A percentile compares a stretch with the other conserved stretches of the same genome.
phyloP scores from a whole-genome alignment of 2,888 invertebrate genomes.

The Loripinus fragilis region DNA sequence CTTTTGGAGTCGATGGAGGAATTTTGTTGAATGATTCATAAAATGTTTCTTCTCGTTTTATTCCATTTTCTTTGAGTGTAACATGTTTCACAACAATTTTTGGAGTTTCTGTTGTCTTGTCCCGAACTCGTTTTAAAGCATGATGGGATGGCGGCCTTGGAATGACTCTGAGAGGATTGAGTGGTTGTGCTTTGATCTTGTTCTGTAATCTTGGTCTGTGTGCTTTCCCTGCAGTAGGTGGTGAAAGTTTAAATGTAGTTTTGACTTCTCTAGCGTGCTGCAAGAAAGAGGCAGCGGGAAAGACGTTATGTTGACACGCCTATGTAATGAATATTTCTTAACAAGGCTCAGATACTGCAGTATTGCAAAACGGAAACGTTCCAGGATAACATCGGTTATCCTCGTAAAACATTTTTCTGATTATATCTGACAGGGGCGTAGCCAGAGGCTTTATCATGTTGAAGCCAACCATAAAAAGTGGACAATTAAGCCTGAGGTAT shows the following conservation, averaged over 20 bases:
- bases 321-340: too few species aligned
- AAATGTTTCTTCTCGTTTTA: not conserved
- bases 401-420: too few species aligned
- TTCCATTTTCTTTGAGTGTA: not conserved
- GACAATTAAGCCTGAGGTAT: too few species aligned
- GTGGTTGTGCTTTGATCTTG: slow-evolving; percentile 1
- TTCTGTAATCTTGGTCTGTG: slow-evolving; percentile 22
- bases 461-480: too few species aligned
- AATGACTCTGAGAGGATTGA: slow-evolving; percentile 32
- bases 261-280: slow-evolving; percentile 56
- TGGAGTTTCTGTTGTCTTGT: not conserved
- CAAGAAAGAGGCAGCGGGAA: slow-evolving; percentile 45
- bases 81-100: not conserved
- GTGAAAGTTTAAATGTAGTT: slow-evolving; percentile 51
- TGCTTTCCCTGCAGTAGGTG: slow-evolving; percentile 54
- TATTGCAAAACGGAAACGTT: too few species aligned
- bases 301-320: not conserved
- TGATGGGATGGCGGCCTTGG: slow-evolving; percentile 17
- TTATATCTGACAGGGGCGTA: too few species aligned
- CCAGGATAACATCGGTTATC: too few species aligned
- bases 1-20: not conserved
- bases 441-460: too few species aligned
- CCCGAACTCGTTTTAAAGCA: not conserved
- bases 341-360: too few species aligned
- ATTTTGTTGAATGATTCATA: not conserved